Base-by-base conservation (phyloP, 1,140 invertebrate genomes). In the Drosophila neocordata region DNA sequence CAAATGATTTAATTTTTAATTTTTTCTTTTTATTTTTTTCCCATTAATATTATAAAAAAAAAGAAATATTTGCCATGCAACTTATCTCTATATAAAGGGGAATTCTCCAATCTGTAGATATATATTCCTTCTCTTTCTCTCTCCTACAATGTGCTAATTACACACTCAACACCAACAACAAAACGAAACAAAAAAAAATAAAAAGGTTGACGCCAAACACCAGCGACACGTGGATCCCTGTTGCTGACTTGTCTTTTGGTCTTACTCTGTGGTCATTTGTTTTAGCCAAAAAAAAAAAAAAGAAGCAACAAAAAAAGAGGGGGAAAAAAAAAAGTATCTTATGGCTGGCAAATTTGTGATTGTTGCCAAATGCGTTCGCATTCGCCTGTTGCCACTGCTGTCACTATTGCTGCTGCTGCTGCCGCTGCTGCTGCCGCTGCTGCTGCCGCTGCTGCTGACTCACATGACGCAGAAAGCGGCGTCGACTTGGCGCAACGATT, bases 381-480 rank as follows among this genome's bases (percentile, higher is more conserved):
- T 44, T 44, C 13, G 41, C 41, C 41, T 44, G 41, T 48, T 48
- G 41, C 41, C 15, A 20, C 15, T 77, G 62, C 72, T 60, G 60
- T 56, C 51, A 24, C 24, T 56, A 34, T 12, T 55, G 34, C 52
- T 62, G 59, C 41, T 34, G 24, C 31, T 53, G 44, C 31, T 56
- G 22, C 7, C 15, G 5, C 27, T 9, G 8, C 13, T 55, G 20
- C 22, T 55, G 69, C 31, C 27, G 65, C 18, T 27, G 12, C 15
- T 62, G 60, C 34, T 60, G n/a, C n/a, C n/a, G n/a, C n/a, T n/a
- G 62, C 60, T 55, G 76, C 79, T 87, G 83, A 87, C 83, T 87
- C 83, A 87, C 83, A 87, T 87, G 83, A 88, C 83, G 83, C 83
- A 87, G 83, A 87, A 83, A 69, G 27, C 74, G 72, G 82, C 82